Base-by-base conservation (phyloP, 1,140 invertebrate species). In the Apis laboriosa region DNA sequence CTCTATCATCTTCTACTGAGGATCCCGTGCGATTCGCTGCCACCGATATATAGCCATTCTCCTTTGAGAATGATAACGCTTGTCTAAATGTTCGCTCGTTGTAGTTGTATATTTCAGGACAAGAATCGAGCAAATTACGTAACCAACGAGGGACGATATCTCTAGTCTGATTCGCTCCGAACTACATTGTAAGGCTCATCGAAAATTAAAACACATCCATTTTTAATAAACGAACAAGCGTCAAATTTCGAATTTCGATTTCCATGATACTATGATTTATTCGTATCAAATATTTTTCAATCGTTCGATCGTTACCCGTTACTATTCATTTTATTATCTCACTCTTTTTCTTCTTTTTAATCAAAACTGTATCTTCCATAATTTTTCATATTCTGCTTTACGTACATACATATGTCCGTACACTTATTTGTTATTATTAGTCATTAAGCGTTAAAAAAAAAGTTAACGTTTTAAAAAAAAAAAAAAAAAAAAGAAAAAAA, bases 1-100 rank as follows among this genome's bases (percentile, higher is more conserved):
- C 90, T 93, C 91, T 88, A 92, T 90, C 92, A 92, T 92, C 85
- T 92, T 91, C 89, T 86, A 92, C 91, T 92, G 90, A 88, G 81
- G 77, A 74, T 74, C 78, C 73, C 70, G 77, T 84, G 83, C 86
- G 53, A 73, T 73, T 87, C 64, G 85, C 73, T 77, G 74, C 79
- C 81, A 84, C 77, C 55, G 84, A 87, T 86, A 84, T 87, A 85
- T 84, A 82, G 66, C 83, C 86, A 90, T 90, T 89, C 84, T 90
- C 75, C 84, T 89, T 90, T 84, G 66, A 88, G 84, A 88, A 86
- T 86, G 89, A 90, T 90, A 90, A 90, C 86, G 77, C 67, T 88
- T 68, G 79, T 80, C 72, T 84, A 77, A 84, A 80, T 80, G 78
- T 72, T 84, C 83, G 67, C 60, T 55, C 82, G 86, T 58, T 83